Percentiles rank a stretch among this genome's conserved stretches.
Conservation (phyloP, 2,888 invertebrate species). For the Homarus gammarus region DNA sequence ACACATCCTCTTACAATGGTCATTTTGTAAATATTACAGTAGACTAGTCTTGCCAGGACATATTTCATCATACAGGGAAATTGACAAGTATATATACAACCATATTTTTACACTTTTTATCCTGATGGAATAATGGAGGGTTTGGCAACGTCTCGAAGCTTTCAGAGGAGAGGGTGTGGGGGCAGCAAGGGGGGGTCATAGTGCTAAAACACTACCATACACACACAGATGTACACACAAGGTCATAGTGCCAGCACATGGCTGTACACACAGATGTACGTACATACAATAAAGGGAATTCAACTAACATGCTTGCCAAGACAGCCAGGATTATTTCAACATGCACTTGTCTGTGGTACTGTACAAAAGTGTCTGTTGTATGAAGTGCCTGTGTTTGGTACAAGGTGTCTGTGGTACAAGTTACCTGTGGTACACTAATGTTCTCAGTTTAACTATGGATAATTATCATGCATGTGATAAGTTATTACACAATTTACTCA, state of each 20-base stretch:
- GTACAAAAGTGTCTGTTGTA: too few relatives aligned
- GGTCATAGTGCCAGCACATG: not conserved
- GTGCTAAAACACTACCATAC: not conserved
- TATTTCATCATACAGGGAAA: not conserved
- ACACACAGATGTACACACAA: not conserved
- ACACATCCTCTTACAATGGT: not conserved
- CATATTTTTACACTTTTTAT: slow-evolving; percentile 1
- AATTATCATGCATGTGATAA: too few relatives aligned
- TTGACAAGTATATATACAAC: slow-evolving; percentile 24
- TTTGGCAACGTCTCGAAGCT: not conserved
- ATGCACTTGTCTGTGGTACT: too few relatives aligned
- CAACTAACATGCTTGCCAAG: too few relatives aligned
- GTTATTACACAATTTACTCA: too few relatives aligned
- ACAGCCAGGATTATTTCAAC: too few relatives aligned
- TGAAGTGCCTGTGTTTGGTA: too few relatives aligned
- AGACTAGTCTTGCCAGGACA: not conserved
- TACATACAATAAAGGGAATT: too few relatives aligned
- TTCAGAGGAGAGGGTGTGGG: not conserved
- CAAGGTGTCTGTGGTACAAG: too few relatives aligned
- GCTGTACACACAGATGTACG: not conserved
- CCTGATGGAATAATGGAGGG: not conserved
- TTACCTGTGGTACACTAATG: too few relatives aligned
- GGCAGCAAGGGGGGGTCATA: not conserved
- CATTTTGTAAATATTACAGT: not conserved
- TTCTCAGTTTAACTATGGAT: too few relatives aligned